phyloP scores from a whole-genome alignment of 2,888 invertebrate genomes.

The Diplolepis rosae region DNA sequence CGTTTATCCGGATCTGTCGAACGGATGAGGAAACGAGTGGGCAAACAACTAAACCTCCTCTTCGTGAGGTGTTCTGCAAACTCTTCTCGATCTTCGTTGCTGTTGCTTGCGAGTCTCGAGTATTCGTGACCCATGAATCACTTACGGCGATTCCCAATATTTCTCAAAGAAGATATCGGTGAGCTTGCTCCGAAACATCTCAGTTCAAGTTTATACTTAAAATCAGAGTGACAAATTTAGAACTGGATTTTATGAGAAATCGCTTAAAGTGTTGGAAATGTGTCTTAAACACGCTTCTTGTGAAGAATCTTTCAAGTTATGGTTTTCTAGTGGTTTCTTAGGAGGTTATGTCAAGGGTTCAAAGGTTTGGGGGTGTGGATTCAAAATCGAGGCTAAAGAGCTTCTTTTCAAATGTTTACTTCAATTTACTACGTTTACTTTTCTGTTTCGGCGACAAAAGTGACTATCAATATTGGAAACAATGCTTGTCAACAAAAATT shows the following conservation, averaged over 20 bases:
- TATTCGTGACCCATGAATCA: conserved; percentile 20
- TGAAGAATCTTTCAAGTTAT: background rate
- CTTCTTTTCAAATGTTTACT: too few species aligned
- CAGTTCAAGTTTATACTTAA: background rate
- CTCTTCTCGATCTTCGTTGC: conserved; percentile 22
- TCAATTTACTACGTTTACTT: too few species aligned
- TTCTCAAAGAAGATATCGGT: conserved; percentile 16
- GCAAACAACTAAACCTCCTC: conserved; percentile 18
- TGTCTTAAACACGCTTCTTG: too few species aligned
- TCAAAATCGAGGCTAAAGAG: too few species aligned
- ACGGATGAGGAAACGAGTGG: conserved; percentile 4
- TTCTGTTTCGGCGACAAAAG: too few species aligned
- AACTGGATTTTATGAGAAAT: background rate
- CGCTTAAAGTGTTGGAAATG: background rate
- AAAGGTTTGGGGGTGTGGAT: too few species aligned
- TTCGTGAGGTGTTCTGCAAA: conserved; percentile 24
- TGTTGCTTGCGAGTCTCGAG: conserved; percentile 13
- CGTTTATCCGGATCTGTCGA: conserved; percentile 21
- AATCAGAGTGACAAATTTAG: background rate
- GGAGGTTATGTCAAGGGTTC: too few species aligned
- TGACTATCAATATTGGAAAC: too few species aligned
- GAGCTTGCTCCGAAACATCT: conserved; percentile 9
- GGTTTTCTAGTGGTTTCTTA: background rate
- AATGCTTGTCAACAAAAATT: too few species aligned
- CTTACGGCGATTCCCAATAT: background rate